Conservation (phyloP, 1,140 invertebrate genomes). For the Pogonus chalceus region DNA sequence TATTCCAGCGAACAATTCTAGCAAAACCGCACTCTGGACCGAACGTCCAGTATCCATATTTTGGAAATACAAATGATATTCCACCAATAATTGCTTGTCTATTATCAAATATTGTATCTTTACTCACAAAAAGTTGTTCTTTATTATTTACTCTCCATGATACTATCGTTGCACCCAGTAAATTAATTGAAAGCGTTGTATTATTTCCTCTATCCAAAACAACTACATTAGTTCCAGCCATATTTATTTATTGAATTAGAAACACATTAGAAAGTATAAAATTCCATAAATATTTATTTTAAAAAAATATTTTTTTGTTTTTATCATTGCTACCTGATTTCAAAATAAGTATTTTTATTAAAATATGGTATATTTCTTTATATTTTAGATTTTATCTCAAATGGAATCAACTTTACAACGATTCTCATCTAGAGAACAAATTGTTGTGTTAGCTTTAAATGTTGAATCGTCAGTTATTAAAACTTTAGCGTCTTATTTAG, state of each 20-base stretch:
- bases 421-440: constrained; percentile 29
- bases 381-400: constrained; percentile 43
- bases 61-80: constrained; percentile 93
- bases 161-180: constrained; percentile 90
- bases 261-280: too few relatives aligned
- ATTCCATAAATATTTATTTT: not conserved
- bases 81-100: constrained; percentile 91
- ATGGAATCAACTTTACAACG: constrained; percentile 43
- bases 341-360: not conserved
- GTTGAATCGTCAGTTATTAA: constrained; percentile 44
- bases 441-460: constrained; percentile 44
- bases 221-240: constrained; percentile 82
- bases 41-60: constrained; percentile 88
- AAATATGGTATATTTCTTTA: constrained; percentile 16
- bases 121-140: constrained; percentile 88
- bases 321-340: constrained; percentile 1
- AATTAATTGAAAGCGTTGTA: constrained; percentile 88
- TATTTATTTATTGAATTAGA: too few relatives aligned
- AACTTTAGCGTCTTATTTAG: constrained; percentile 44
- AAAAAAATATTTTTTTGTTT: not conserved
- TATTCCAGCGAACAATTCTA: constrained; percentile 77
- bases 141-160: constrained; percentile 92
- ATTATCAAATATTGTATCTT: constrained; percentile 89
- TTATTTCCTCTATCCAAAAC: constrained; percentile 89
- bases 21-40: constrained; percentile 93